A percentile compares a stretch with the other conserved stretches of the same genome.
Evolutionary conservation across 2,113 vertebrate species (phyloP).

Genomic region (Pan troglodytes): NHGRI_mPanTro3-v2.1_pri NC_072409.2:90112001-90112500

Average conservation of each 20-base stretch:
- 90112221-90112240: slow-evolving; percentile 57
- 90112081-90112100: background rate
- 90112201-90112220: background rate
- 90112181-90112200: background rate
- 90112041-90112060: background rate
- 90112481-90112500: slow-evolving; percentile 68
- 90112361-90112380: slow-evolving; percentile 49
- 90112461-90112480: slow-evolving; percentile 54
- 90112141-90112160: background rate
- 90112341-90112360: slow-evolving; percentile 4
- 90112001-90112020: background rate
- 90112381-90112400: slow-evolving; percentile 45
- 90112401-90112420: slow-evolving; percentile 66
- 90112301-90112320: slow-evolving; percentile 55
- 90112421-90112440: slow-evolving; percentile 62
- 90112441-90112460: slow-evolving; percentile 54
- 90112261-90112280: slow-evolving; percentile 50
- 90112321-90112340: slow-evolving; percentile 7
- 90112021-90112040: background rate
- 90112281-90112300: slow-evolving; percentile 70
- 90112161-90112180: background rate
- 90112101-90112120: background rate
- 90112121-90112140: background rate
- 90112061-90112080: background rate
- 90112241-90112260: background rate